Conservation (phyloP, 2,888 invertebrate genomes). For the Scaptodrosophila latifasciaeformis region DNA sequence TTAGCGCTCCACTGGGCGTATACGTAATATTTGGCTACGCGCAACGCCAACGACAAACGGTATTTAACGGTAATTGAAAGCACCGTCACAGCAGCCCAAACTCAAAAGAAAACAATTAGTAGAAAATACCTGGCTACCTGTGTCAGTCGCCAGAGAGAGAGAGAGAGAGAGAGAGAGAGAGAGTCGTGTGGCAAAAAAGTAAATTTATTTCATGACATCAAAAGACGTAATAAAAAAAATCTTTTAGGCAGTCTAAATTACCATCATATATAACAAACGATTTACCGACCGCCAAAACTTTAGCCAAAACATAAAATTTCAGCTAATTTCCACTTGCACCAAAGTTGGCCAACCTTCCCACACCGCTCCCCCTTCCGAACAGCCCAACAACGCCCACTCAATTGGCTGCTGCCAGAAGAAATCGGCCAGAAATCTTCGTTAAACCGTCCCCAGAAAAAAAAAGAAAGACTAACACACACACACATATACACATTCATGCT, state of each 20-base stretch:
- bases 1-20: too few species aligned
- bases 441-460: neutral
- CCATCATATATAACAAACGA: conserved; percentile 47
- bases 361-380: neutral
- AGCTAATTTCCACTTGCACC: conserved; percentile 12
- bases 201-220: too few species aligned
- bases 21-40: too few species aligned
- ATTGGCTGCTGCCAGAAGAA: conserved; percentile 16
- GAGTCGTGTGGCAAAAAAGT: neutral
- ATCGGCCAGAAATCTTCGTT: neutral
- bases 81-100: too few species aligned
- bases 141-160: conserved; percentile 19
- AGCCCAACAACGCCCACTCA: conserved; percentile 36
- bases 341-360: neutral
- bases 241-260: conserved; percentile 43
- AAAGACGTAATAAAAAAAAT: conserved; percentile 2
- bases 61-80: too few species aligned
- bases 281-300: conserved; percentile 29
- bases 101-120: too few species aligned
- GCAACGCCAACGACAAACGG: too few species aligned
- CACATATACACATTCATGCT: conserved; percentile 17
- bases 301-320: conserved; percentile 10
- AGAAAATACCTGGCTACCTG: too few species aligned
- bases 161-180: neutral
- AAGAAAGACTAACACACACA: neutral